phyloP scores from a whole-genome alignment of 2,113 vertebrate genomes.

The Rhinolophus ferrumequinum region DNA sequence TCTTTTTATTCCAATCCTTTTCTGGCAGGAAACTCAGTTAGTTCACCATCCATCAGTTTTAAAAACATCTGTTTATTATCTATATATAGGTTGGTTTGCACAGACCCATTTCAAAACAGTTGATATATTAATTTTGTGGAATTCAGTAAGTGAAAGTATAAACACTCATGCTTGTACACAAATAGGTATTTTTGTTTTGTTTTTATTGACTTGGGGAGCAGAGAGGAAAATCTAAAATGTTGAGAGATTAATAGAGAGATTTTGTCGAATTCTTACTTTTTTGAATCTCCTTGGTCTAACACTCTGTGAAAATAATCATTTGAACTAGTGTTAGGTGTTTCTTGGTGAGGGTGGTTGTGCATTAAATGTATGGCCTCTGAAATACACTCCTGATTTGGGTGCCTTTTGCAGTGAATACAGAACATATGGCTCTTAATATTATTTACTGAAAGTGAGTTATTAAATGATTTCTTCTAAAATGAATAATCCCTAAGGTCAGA shows the following conservation, averaged over 20 bases:
- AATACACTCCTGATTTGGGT: background rate
- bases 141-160: slow-evolving; percentile 56
- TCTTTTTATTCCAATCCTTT: background rate
- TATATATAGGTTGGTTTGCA: slow-evolving; percentile 81
- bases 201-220: background rate
- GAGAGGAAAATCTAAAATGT: slow-evolving; percentile 5
- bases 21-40: background rate
- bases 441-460: slow-evolving; percentile 4
- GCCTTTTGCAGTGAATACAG: background rate
- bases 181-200: slow-evolving; percentile 27
- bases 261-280: background rate
- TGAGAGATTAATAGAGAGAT: background rate
- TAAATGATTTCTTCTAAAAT: slow-evolving; percentile 22
- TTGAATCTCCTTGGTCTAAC: background rate
- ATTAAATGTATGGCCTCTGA: background rate
- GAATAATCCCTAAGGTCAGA: background rate
- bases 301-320: background rate
- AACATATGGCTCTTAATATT: background rate
- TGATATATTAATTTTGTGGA: slow-evolving; percentile 81
- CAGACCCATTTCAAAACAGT: slow-evolving; percentile 71
- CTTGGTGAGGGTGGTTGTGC: background rate
- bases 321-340: slow-evolving; percentile 19
- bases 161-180: background rate
- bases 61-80: slow-evolving; percentile 78
- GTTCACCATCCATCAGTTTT: slow-evolving; percentile 55